A percentile compares a stretch with the other conserved stretches of the same genome.
Conservation (phyloP, 2,888 invertebrate species). For the Zootermopsis nevadensis region DNA sequence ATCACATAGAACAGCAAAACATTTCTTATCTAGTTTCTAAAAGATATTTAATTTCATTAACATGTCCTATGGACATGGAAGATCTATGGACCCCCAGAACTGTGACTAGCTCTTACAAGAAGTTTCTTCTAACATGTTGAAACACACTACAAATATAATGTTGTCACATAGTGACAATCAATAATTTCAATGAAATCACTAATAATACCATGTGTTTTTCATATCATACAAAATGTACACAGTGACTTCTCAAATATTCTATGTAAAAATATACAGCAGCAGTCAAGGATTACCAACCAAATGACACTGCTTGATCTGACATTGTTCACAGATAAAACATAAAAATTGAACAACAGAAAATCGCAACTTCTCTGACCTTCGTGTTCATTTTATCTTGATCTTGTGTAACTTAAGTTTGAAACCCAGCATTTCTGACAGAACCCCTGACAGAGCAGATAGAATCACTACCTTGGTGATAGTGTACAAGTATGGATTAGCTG, state of each 20-base stretch:
- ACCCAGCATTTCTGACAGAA: slow-evolving; percentile 95
- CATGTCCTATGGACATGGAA: too few species aligned
- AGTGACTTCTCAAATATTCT: background rate
- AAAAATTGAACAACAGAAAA: background rate
- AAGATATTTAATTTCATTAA: too few species aligned
- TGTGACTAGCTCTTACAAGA: background rate
- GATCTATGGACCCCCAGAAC: background rate
- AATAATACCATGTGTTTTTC: background rate
- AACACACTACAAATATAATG: background rate
- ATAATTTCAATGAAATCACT: background rate
- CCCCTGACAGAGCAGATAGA: slow-evolving; percentile 93
- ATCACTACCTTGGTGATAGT: slow-evolving; percentile 96
- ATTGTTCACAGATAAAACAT: background rate
- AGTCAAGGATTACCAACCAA: background rate
- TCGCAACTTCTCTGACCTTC: background rate
- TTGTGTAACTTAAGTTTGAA: slow-evolving; percentile 97
- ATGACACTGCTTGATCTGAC: background rate
- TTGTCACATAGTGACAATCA: slow-evolving; percentile 14
- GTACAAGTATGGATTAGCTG: slow-evolving; percentile 95
- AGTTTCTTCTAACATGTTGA: background rate
- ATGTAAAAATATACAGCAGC: slow-evolving; percentile 27
- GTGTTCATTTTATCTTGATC: slow-evolving; percentile 88
- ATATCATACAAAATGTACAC: slow-evolving; percentile 18
- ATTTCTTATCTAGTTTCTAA: too few species aligned
- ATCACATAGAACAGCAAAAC: background rate